A percentile compares a stretch with the other conserved stretches of the same genome.
These are phyloP conservation scores for Nipponia nippon DNA, from an alignment of 2,113 vertebrate species.

Conservation along the genomic window DNA sequence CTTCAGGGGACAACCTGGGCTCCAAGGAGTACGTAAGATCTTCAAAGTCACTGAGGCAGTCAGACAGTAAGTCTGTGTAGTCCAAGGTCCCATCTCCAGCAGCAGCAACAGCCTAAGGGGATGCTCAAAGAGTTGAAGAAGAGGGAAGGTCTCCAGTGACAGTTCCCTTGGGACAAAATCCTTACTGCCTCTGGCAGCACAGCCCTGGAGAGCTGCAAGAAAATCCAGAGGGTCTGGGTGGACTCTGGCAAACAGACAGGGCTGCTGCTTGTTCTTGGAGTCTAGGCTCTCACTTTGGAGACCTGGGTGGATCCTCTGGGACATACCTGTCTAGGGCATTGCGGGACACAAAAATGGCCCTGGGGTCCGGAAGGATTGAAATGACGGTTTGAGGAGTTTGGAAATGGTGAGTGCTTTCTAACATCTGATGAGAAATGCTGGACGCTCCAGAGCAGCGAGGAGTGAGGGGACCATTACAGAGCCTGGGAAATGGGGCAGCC, in stretches of 20 bases:
- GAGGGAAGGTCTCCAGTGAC: not conserved
- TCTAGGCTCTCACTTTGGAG: not conserved
- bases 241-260: not conserved
- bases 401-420: not conserved
- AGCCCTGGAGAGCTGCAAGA: not conserved
- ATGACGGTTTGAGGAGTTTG: not conserved
- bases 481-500: not conserved
- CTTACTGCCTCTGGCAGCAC: not conserved
- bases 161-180: not conserved
- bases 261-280: not conserved
- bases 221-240: not conserved
- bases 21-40: not conserved
- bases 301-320: not conserved
- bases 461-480: not conserved
- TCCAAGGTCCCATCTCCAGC: not conserved
- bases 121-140: not conserved
- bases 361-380: accelerated
- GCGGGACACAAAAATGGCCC: not conserved
- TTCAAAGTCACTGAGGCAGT: not conserved
- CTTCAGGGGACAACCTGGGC: not conserved
- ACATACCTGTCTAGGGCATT: not conserved
- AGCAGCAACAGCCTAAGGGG: not conserved
- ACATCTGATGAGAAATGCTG: not conserved
- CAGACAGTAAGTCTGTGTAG: not conserved
- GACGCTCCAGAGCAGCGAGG: not conserved